Conservation (phyloP, 2,797 vertebrate species). For the Falco berigora region DNA sequence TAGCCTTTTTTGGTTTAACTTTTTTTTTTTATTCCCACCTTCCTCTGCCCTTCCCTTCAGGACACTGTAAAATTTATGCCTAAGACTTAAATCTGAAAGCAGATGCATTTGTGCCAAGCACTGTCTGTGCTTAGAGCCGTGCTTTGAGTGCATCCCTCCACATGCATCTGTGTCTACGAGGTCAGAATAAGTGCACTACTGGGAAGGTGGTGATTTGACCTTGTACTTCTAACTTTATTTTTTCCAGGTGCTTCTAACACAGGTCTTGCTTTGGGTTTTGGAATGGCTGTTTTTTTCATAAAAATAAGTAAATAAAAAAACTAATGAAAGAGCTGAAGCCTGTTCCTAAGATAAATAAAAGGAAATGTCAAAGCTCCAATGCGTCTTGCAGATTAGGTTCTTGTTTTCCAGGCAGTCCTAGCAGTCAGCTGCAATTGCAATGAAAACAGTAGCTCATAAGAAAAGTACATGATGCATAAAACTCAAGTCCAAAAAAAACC, state of each 20-base stretch:
- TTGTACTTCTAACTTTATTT: not conserved
- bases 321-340: not conserved
- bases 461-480: not conserved
- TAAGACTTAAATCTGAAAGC: not conserved
- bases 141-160: not conserved
- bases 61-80: not conserved
- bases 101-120: not conserved
- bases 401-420: not conserved
- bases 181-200: not conserved
- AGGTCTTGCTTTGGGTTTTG: not conserved
- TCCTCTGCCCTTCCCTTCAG: not conserved
- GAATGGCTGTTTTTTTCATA: not conserved
- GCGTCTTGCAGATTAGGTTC: not conserved
- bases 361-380: not conserved
- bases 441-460: not conserved
- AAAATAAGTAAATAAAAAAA: not conserved
- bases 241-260: not conserved
- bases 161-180: accelerated
- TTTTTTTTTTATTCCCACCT: too few relatives aligned
- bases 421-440: not conserved
- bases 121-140: not conserved
- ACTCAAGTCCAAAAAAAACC: not conserved
- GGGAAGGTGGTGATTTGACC: not conserved
- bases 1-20: too few relatives aligned
- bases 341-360: not conserved